Evolutionary conservation across 2,888 invertebrate species (phyloP), one percentile per base, ranked within the genome.

Genomic region (Limnephilus marmoratus): DNA sequence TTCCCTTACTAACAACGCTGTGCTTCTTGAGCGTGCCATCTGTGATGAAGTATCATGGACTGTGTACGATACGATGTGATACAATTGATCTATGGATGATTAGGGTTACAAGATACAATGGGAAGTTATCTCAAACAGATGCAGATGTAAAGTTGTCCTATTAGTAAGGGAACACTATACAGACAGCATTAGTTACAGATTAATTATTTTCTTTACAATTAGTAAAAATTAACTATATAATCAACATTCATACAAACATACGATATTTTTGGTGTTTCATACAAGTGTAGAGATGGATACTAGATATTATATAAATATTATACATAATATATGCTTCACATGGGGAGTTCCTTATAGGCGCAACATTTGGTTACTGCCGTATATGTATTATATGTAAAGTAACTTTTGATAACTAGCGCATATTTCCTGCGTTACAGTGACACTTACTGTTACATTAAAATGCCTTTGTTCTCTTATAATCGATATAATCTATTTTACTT

Each of bases 221-320:
- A 82, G 82, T 90, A 82, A 41, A 45, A 49, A 81, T 31, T 90
- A 83, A 45, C 90, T 82, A 41, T 80, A 88, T 45, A 7, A 31
- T 81, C 45, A 82, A 90, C 90, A 89, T 80, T 90, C 82, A 90
- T 83, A 90, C 82, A 90, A 82, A 88, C 24, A 31, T 88, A 81
- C 12, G 45, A 80, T 89, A 34, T 81, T 89, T 89, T 89, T 89
- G 88, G 88, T 89, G 88, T 89, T 53, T 87, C 34, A 87, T 53
- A 87, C 87, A 87, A 87, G 53, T 87, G 53, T 87, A 49, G n/a
- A 45, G 83, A 83, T 37, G 34, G 83, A 37, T 83, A 37, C 37
- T 68, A 24, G 9, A n/a, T 68, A 68, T 68, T 68, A 68, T 24
- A 68, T 49, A 15, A 11, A 49, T 49, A 49, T 49, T 49, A 49